Base-by-base conservation (phyloP, 2,797 vertebrate genomes). In the Chlorospingus semifuscus region DNA sequence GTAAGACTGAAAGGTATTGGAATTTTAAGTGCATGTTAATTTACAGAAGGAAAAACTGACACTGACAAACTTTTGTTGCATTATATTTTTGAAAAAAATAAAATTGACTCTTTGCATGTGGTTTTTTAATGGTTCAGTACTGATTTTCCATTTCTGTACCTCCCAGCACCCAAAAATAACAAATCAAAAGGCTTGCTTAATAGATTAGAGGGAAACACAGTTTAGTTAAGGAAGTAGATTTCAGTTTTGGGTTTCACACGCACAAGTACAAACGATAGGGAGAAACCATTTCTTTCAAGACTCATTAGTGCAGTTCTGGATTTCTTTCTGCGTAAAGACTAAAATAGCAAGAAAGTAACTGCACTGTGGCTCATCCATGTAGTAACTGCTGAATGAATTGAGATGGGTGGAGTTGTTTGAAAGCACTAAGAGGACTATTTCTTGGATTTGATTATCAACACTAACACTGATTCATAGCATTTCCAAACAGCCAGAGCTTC, bases 131-230 rank as follows among this genome's bases (percentile, higher is more conserved):
- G 6, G 27, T 77, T 83, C 39, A 15, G 56, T 49, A 22, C 9
- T 87, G 49, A 26, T 66, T 72, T 94, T 87, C 23, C 74, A 80
- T 60, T 74, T 79, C n/a, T 1, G 2, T 4, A 5, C 65, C 27
- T 82, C 56, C 46, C 44, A 60, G 47, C 55, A 79, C 72, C 32
- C 89, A 83, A 95, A 93, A 93, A 93, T 75, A 89, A 93, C 84
- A 91, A 96, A 92, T 39, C 76, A 92, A 42, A 36, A 53, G 8
- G 52, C n/a, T 69, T 83, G 59, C 59, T 68, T 95, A 91, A 86
- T 53, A 90, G 84, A 77, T 84, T 53, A 86, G 56, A 89, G 64
- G 63, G 74, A 94, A 94, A 74, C 30, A 86, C 7, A 16, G n/a
- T 70, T 93, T 55, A 74, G 72, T 64, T 66, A 91, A 89, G 59